These are phyloP conservation scores for Falco berigora DNA, from an alignment of 2,797 vertebrate species.

Conservation along the genomic window DNA sequence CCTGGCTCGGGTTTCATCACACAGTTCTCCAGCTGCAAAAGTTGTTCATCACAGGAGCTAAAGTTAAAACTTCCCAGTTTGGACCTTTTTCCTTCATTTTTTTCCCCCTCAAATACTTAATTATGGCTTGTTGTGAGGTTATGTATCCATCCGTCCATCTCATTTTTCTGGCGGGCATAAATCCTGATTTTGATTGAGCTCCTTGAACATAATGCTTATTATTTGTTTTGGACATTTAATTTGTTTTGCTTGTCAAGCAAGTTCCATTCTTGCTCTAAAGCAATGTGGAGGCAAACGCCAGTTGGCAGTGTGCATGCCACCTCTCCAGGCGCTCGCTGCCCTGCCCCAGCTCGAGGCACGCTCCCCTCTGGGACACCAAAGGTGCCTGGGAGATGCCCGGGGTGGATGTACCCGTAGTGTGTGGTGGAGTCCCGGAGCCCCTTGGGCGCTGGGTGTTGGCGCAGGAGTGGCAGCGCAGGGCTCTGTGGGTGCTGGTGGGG, in stretches of 20 bases:
- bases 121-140: neutral
- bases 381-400: too few relatives aligned
- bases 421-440: too few relatives aligned
- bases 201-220: conserved; percentile 32
- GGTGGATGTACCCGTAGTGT: accelerated
- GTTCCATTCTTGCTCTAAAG: conserved; percentile 55
- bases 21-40: conserved; percentile 4
- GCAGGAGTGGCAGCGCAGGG: neutral
- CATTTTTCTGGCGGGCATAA: neutral
- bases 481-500: neutral
- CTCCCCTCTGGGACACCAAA: neutral
- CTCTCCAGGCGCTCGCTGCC: neutral
- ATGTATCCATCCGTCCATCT: conserved; percentile 11
- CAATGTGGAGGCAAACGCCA: conserved; percentile 21
- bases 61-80: neutral
- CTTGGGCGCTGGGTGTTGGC: accelerated
- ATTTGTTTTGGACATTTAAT: conserved; percentile 61
- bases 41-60: neutral
- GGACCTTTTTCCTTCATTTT: neutral
- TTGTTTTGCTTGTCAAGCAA: conserved; percentile 65
- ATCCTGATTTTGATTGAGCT: neutral
- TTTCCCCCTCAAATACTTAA: neutral
- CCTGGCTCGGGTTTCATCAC: conserved; percentile 44
- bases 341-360: neutral
- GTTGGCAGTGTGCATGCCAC: neutral